These are phyloP conservation scores for Pseudeuparius sepicola DNA, from an alignment of 2,888 invertebrate genomes.

Conservation along the genomic window DNA sequence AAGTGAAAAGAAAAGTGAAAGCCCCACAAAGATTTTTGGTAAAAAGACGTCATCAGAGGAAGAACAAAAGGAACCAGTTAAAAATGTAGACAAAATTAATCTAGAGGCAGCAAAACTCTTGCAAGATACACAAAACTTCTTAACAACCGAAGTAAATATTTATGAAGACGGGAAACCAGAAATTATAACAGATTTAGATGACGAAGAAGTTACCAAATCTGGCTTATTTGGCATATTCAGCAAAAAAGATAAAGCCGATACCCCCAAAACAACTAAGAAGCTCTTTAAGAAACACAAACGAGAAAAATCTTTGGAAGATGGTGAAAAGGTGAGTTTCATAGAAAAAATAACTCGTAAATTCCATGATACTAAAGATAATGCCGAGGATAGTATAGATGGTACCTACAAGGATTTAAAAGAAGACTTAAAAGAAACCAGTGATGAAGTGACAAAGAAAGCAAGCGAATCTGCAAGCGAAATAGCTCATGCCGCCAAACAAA, in stretches of 20 bases:
- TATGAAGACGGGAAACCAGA: constrained; percentile 30
- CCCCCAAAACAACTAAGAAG: constrained; percentile 24
- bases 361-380: constrained; percentile 17
- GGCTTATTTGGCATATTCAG: constrained; percentile 28
- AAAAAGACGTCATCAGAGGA: too few species aligned
- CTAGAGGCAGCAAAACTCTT: too few species aligned
- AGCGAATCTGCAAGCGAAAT: constrained; percentile 3
- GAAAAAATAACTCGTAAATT: constrained; percentile 25
- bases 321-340: constrained; percentile 20
- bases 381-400: constrained; percentile 15
- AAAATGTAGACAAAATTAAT: too few species aligned
- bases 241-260: constrained; percentile 24
- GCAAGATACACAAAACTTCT: constrained; percentile 26
- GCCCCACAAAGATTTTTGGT: constrained; percentile 26
- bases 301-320: constrained; percentile 20
- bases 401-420: constrained; percentile 11
- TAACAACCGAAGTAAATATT: constrained; percentile 27
- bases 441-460: constrained; percentile 1
- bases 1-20: constrained; percentile 22
- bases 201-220: constrained; percentile 23
- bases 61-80: constrained; percentile 16
- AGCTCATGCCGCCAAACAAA: constrained; percentile 15
- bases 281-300: constrained; percentile 25
- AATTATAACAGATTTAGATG: constrained; percentile 25
- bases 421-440: too few species aligned